Percentiles rank a stretch among this genome's conserved stretches.
These are phyloP conservation scores for Drosophila orosa DNA, from an alignment of 1,140 invertebrate genomes.

Conservation along the genomic window DNA sequence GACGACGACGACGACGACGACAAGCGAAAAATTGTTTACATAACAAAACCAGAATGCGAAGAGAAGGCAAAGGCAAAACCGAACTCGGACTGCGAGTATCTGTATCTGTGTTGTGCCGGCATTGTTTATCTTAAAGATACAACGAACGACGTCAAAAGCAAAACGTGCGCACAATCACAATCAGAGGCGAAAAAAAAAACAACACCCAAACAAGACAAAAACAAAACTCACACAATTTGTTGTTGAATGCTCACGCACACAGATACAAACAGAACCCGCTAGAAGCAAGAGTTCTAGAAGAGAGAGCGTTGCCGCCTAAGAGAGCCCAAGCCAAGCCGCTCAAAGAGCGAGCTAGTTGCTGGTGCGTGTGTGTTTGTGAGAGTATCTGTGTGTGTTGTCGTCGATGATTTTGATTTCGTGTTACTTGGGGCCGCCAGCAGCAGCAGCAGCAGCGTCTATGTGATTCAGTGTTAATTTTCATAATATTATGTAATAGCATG, in stretches of 20 bases:
- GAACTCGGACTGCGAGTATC: conserved; percentile 3
- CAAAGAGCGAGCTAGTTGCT: conserved; percentile 8
- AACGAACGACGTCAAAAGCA: conserved; percentile 68
- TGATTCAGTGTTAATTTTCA: conserved; percentile 83
- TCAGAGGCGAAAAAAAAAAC: conserved; percentile 19
- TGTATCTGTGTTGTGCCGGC: conserved; percentile 65
- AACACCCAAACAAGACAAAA: conserved; percentile 40
- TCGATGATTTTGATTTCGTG: conserved; percentile 76
- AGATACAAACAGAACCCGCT: not conserved
- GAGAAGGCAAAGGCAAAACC: conserved; percentile 17
- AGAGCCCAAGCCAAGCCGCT: conserved; percentile 17
- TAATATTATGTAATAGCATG: conserved; percentile 81
- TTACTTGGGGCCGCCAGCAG: conserved; percentile 66
- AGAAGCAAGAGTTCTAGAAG: conserved; percentile 45
- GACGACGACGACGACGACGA: too few species aligned
- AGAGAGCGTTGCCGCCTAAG: conserved; percentile 18
- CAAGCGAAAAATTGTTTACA: conserved; percentile 72
- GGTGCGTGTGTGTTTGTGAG: not conserved
- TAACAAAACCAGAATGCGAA: conserved; percentile 73
- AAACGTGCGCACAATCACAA: conserved; percentile 68
- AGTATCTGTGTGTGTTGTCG: conserved; percentile 39
- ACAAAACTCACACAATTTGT: conserved; percentile 8
- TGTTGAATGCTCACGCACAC: conserved; percentile 4
- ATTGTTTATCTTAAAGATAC: conserved; percentile 82
- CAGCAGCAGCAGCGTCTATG: conserved; percentile 53